Conservation (phyloP, 2,113 vertebrate species). For the Cricetomys ansorgei region DNA sequence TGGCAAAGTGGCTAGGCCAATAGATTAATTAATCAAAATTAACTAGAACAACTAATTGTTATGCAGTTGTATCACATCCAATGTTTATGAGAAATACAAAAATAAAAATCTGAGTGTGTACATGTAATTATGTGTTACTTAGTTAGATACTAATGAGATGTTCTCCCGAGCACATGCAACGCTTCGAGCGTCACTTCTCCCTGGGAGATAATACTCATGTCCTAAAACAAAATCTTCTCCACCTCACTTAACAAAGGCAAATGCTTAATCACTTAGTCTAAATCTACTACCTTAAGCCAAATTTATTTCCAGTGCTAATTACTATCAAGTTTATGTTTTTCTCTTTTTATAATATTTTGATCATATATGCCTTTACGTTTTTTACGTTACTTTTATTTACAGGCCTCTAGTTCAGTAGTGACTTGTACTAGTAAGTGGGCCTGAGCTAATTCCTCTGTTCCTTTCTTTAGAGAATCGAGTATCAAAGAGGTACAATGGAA, state of each 20-base stretch:
- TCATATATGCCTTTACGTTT: background rate
- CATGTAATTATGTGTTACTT: background rate
- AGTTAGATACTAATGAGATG: background rate
- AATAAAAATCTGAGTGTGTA: background rate
- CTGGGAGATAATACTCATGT: background rate
- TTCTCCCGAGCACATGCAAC: background rate
- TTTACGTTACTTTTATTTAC: slow-evolving; percentile 4
- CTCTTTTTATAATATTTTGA: slow-evolving; percentile 7
- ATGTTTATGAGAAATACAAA: background rate
- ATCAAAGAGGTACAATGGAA: slow-evolving; percentile 5
- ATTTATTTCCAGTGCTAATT: slow-evolving; percentile 53
- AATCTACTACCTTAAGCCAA: slow-evolving; percentile 40
- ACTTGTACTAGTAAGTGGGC: background rate
- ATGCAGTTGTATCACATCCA: background rate
- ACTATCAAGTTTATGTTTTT: background rate
- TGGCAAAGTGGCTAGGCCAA: background rate
- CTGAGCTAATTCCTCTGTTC: background rate
- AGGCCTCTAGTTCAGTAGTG: background rate
- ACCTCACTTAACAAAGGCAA: background rate
- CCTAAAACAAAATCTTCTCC: slow-evolving; percentile 27
- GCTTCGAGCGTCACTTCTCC: slow-evolving; percentile 18
- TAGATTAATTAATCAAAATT: background rate
- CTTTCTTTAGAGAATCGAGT: slow-evolving; percentile 23
- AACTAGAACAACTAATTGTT: background rate
- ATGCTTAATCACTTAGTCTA: slow-evolving; percentile 43